Conservation (phyloP, 2,888 invertebrate species). For the Napeogenes sylphis region DNA sequence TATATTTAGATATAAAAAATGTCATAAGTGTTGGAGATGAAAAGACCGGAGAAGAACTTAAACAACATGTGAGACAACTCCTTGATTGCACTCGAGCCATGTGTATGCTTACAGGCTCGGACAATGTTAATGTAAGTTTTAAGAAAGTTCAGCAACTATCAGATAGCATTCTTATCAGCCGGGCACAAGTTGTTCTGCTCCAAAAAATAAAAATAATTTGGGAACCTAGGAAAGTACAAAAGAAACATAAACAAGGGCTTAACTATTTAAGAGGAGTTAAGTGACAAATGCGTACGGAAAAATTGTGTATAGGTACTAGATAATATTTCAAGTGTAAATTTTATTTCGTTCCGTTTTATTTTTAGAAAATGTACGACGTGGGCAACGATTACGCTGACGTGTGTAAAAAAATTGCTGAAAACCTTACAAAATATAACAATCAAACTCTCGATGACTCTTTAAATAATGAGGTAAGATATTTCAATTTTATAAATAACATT, state of each 20-base stretch:
- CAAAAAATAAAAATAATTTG: no score
- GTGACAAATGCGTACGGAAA: neutral
- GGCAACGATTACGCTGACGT: slow-evolving; percentile 46
- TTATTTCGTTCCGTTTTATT: slow-evolving; percentile 3
- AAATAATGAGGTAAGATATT: neutral
- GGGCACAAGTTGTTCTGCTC: no score
- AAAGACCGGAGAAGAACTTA: slow-evolving; percentile 83
- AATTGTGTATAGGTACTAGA: neutral
- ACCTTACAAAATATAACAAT: neutral
- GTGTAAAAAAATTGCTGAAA: slow-evolving; percentile 43
- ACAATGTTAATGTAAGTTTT: slow-evolving; percentile 83
- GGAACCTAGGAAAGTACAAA: no score
- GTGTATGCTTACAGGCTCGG: slow-evolving; percentile 92
- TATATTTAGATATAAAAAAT: slow-evolving; percentile 80
- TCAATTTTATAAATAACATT: neutral
- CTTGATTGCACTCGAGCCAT: slow-evolving; percentile 93
- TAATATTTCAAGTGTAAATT: neutral
- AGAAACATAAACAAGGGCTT: no score
- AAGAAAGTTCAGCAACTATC: neutral
- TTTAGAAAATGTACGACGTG: slow-evolving; percentile 55
- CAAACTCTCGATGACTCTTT: neutral
- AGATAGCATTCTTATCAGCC: no score
- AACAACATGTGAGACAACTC: slow-evolving; percentile 90
- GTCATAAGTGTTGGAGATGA: slow-evolving; percentile 92
- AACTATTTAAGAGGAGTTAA: no score